Evolutionary conservation across 2,113 vertebrate species (phyloP), one percentile per base, ranked within the genome.

Genomic region (Pontoporia blainvillei): DNA sequence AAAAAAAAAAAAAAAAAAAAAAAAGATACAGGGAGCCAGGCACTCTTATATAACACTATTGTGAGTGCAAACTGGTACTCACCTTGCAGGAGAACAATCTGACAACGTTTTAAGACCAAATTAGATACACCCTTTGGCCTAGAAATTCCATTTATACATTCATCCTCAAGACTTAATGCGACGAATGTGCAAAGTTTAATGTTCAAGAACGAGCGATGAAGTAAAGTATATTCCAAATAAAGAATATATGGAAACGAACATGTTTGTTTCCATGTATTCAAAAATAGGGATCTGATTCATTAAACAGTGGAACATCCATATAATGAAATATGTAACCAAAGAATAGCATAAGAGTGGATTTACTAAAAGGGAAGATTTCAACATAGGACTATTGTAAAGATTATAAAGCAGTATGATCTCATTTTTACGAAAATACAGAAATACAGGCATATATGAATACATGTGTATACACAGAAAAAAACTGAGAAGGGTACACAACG

Each of bases 391-490:
- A 15, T 20, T 61, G 31, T 44, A 52, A 93, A 84, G 34, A 11
- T 69, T 72, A 75, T 62, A 94, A 83, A 95, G 29, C 23, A 87
- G 4, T 75, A 93, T 71, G 46, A 88, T 21, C 25, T 46, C 23
- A 94, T 91, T 87, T 95, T 96, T 62, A 94, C 69, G 41, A 73
- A 91, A 79, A 78, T n/a, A 91, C 25, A 83, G 11, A 94, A 73
- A 71, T 57, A 81, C 0, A 1, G 36, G 39, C 18, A 54, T 44
- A 78, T 59, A 3, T 81, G 49, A 86, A 73, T 5, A 27, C 31
- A 41, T 20, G 3, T 57, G 54, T 11, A 72, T 0, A 91, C 11
- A 66, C 0, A 83, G 1, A 67, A 89, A 64, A 87, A 54, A 12
- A 6, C 1, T 66, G 36, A 57, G 41, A 54, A 27, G 27, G 15